Base-by-base conservation (phyloP, 2,888 invertebrate genomes). In the Ornithoptera priamus region DNA sequence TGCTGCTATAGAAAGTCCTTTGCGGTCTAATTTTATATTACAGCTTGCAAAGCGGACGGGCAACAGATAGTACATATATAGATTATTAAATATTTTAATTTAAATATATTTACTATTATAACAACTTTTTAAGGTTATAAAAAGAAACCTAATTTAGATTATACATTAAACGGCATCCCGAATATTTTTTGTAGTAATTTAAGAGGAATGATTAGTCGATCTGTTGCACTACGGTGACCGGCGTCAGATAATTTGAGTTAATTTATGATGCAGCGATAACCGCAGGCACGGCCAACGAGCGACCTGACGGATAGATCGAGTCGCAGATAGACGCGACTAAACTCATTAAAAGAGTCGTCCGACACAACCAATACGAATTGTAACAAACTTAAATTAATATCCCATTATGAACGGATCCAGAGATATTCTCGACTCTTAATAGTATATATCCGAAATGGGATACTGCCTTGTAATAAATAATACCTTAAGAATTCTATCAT, bases 181-280 rank as follows among this genome's bases (percentile, higher is more conserved):
- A 57, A 20, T 8, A 64, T 65, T 69, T 68, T 68, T 65, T 57
- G 64, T 65, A 24, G 22, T 60, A 24, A 20, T 42, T 65, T 56
- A 65, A 18, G 24, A 62, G 42, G 42, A 24, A 57, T 64, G 62
- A 69, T 65, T 42, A 62, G 65, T 62, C 46, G 65, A 69, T 80
- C 76, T 75, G 76, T 73, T 73, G 72, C 71, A 75, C 71, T 70
- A 71, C 72, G 71, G 73, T 80, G 80, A 75, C 76, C 78, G 64
- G 65, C 56, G 61, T 80, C 77, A 79, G 81, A 85, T 86, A 82
- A 86, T 88, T 85, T 80, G 78, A 84, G 81, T 83, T 85, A 88
- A 89, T 89, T 88, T 88, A 89, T 82, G 85, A 84, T 82, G 74
- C 73, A 75, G 76, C 76, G 87, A 87, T 87, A 86, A 85, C 81